Evolutionary conservation across 2,797 vertebrate genomes (phyloP).

Genomic region (Arctocebus calabarensis): DNA sequence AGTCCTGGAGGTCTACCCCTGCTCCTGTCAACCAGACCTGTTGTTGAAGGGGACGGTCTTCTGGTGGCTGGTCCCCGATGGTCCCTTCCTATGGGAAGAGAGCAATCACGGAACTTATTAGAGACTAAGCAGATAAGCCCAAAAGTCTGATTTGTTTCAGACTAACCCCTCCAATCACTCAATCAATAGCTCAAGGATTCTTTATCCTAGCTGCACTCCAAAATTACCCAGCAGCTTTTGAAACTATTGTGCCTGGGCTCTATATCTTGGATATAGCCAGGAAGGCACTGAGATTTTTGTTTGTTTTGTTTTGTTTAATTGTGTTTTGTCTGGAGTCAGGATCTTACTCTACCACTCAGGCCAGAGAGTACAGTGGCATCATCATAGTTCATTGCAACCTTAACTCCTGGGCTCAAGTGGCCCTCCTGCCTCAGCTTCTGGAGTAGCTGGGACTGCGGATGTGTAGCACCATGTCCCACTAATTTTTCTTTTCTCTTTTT

Average conservation of each 20-base stretch:
- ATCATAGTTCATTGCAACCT: not conserved
- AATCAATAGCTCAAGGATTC: not conserved
- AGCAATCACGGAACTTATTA: not conserved
- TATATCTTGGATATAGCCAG: not conserved
- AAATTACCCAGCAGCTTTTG: not conserved
- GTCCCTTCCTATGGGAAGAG: not conserved
- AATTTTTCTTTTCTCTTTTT: not conserved
- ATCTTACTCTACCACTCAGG: not conserved
- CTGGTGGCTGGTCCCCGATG: not conserved
- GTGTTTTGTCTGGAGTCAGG: not conserved
- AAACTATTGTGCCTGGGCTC: not conserved
- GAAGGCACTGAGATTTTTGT: not conserved
- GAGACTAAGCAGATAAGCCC: not conserved
- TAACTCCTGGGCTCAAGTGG: not conserved
- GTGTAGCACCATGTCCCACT: not conserved
- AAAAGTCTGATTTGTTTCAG: slow-evolving; percentile 19
- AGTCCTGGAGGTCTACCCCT: not conserved
- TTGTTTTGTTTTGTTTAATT: not conserved
- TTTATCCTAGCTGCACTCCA: not conserved
- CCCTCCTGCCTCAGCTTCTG: too few species aligned
- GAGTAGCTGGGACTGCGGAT: not conserved
- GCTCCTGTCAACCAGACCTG: not conserved
- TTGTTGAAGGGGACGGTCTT: not conserved
- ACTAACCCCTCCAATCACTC: not conserved
- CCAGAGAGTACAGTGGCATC: not conserved